phyloP scores from a whole-genome alignment of 1,140 invertebrate genomes.

The Drosophila dunni region DNA sequence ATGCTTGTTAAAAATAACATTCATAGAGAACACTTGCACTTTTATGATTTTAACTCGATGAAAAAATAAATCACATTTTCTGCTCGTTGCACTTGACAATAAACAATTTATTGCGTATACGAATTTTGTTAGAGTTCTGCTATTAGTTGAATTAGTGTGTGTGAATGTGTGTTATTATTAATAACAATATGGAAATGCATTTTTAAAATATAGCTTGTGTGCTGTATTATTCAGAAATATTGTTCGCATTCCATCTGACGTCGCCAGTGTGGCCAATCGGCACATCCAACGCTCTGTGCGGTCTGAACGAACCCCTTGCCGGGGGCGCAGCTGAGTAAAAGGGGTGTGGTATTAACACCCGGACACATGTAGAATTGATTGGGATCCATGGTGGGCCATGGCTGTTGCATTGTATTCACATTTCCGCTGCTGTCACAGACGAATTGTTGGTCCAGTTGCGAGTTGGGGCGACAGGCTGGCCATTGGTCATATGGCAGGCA shows the following conservation, averaged over 20 bases:
- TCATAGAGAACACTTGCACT: background rate
- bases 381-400: constrained; percentile 68
- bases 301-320: constrained; percentile 71
- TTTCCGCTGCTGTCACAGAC: constrained; percentile 37
- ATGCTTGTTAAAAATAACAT: background rate
- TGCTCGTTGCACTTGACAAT: background rate
- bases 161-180: constrained; percentile 7
- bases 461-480: constrained; percentile 66
- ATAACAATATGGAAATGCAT: constrained; percentile 18
- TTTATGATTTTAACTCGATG: background rate
- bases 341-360: constrained; percentile 48
- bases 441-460: constrained; percentile 22
- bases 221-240: constrained; percentile 55
- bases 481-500: constrained; percentile 72
- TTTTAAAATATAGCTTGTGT: background rate
- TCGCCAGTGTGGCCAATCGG: constrained; percentile 73
- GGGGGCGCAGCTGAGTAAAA: constrained; percentile 59
- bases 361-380: constrained; percentile 78
- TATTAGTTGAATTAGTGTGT: background rate
- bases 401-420: constrained; percentile 46
- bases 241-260: constrained; percentile 69
- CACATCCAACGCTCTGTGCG: constrained; percentile 63
- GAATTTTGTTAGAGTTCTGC: constrained; percentile 25
- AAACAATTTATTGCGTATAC: background rate
- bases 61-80: constrained; percentile 5